Percentiles rank a stretch among this genome's conserved stretches.
Evolutionary conservation across 2,888 invertebrate genomes (phyloP).

Genomic region (Lissonota sp.): DNA sequence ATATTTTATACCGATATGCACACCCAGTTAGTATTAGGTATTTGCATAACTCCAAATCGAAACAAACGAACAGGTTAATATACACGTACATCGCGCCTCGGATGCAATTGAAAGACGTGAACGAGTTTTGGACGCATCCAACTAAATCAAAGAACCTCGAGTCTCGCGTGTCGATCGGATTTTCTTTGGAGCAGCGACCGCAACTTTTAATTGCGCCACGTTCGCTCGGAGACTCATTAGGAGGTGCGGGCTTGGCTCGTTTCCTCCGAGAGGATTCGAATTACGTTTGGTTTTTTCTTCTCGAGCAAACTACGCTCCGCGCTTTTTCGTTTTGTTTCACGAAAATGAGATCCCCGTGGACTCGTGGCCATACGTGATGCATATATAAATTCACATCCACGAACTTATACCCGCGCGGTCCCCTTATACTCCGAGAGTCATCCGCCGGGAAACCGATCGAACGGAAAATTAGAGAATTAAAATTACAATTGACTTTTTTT

Average conservation of each 20-base stretch:
- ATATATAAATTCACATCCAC: background rate
- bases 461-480: constrained; percentile 61
- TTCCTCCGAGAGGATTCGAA: constrained; percentile 69
- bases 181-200: constrained; percentile 70
- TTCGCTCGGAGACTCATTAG: constrained; percentile 80
- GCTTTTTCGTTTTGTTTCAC: constrained; percentile 38
- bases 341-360: constrained; percentile 25
- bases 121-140: constrained; percentile 38
- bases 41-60: too few relatives aligned
- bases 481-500: constrained; percentile 22
- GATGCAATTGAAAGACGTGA: too few relatives aligned
- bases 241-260: constrained; percentile 27
- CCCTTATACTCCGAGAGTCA: background rate
- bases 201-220: constrained; percentile 82
- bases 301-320: constrained; percentile 63
- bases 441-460: constrained; percentile 42
- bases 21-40: too few relatives aligned
- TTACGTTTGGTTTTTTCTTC: constrained; percentile 67
- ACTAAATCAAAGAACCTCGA: constrained; percentile 80
- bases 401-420: background rate
- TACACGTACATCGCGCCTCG: too few relatives aligned
- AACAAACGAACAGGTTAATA: too few relatives aligned
- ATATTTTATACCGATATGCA: too few relatives aligned
- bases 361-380: background rate
- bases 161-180: too few relatives aligned